These are phyloP conservation scores for Stigmatopora argus DNA, from an alignment of 2,113 vertebrate species.

Conservation along the genomic window DNA sequence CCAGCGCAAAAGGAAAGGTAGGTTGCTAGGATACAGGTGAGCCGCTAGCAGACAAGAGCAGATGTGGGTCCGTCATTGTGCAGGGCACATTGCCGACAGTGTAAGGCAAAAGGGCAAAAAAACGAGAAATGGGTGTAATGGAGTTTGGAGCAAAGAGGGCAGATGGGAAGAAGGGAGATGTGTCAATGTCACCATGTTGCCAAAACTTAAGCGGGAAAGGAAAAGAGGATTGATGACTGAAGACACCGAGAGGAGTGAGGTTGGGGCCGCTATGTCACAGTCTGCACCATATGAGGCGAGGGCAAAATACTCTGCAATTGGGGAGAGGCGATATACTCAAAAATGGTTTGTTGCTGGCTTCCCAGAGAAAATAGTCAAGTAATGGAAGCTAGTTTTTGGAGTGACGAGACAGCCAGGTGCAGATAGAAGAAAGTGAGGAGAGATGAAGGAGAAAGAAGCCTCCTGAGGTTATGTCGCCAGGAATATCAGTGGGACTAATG, in stretches of 20 bases:
- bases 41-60: slow-evolving; percentile 66
- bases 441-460: slow-evolving; percentile 49
- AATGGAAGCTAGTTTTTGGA: slow-evolving; percentile 26
- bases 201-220: slow-evolving; percentile 24
- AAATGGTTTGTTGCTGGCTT: slow-evolving; percentile 32
- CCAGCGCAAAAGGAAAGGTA: slow-evolving; percentile 54
- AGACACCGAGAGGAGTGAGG: slow-evolving; percentile 31
- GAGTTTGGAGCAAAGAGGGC: slow-evolving; percentile 50
- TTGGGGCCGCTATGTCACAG: slow-evolving; percentile 47
- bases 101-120: slow-evolving; percentile 10
- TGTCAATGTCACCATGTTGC: slow-evolving; percentile 43
- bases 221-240: slow-evolving; percentile 31
- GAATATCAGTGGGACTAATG: slow-evolving; percentile 62
- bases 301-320: slow-evolving; percentile 7
- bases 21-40: slow-evolving; percentile 81
- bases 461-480: slow-evolving; percentile 64
- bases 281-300: slow-evolving; percentile 28
- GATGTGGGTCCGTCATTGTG: slow-evolving; percentile 65
- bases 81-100: slow-evolving; percentile 55
- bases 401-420: slow-evolving; percentile 48
- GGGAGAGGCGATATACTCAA: slow-evolving; percentile 1
- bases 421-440: slow-evolving; percentile 43
- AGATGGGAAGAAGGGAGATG: slow-evolving; percentile 41
- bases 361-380: slow-evolving; percentile 1
- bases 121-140: slow-evolving; percentile 20